Base-by-base conservation (phyloP, 2,797 vertebrate genomes). In the Alosa sapidissima region DNA sequence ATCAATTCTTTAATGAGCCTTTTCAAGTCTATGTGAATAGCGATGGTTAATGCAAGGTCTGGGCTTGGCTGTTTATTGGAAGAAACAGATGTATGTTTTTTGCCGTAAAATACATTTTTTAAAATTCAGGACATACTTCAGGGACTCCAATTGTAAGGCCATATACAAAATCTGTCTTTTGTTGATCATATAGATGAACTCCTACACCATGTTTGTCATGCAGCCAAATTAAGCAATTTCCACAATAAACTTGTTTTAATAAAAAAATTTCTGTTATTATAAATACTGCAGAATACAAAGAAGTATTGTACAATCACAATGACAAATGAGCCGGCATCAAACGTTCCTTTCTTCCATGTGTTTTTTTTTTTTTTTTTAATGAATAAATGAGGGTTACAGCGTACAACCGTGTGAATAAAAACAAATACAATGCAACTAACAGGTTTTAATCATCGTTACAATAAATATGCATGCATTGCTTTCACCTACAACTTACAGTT, bases 361-460 rank as follows among this genome's bases (percentile, higher is more conserved):
- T 87, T 58, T 82, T 93, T 24, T 88, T n/a, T 86, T 14, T 55
- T 82, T 93, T 93, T 94, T 93, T 93, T 96, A 95, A 91, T 88
- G 94, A 90, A 93, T 92, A 87, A 90, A 90, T 82, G 81, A 88
- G 85, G 68, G 72, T 78, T 78, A 78, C 72, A 75, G 88, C 85
- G 75, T 91, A 89, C 87, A 88, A 90, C 91, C 91, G 93, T 91
- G 28, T 82, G 83, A 93, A 83, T 89, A 82, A 91, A 81, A 87
- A 87, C 90, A 91, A 93, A 92, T 91, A 88, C 89, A 92, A 90
- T 36, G 47, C 5, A 89, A 89, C 92, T 89, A 91, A 86, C 72
- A 88, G 81, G 83, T 88, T 81, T 48, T 87, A 89, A 87, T 89
- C 36, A 82, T 81, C 92, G 89, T 89, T 89, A 93, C 89, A 91